A percentile compares a stretch with the other conserved stretches of the same genome.
phyloP scores from a whole-genome alignment of 2,888 invertebrate genomes.

The Pseudococcus jackbeardsleyi region DNA sequence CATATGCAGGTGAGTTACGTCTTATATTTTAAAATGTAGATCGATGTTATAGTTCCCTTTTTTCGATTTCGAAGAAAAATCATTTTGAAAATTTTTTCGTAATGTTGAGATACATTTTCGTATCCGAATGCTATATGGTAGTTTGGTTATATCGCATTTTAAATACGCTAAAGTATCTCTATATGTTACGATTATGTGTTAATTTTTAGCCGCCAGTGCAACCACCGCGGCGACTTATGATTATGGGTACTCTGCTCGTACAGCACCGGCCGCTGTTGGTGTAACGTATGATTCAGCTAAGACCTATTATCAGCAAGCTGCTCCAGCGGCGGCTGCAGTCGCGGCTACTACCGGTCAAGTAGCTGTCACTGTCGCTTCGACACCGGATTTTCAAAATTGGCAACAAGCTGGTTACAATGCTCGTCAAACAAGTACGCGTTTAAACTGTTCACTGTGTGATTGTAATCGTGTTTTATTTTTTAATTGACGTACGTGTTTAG shows the following conservation, averaged over 20 bases:
- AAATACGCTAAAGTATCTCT: neutral
- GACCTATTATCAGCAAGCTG: conserved; percentile 87
- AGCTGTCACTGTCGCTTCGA: conserved; percentile 79
- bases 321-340: conserved; percentile 73
- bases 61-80: neutral
- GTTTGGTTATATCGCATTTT: neutral
- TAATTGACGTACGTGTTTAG: conserved; percentile 66
- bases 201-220: conserved; percentile 68
- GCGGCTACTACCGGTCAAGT: conserved; percentile 78
- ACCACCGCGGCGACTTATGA: conserved; percentile 77
- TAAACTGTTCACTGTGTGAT: neutral
- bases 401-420: conserved; percentile 58
- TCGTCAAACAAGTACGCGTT: conserved; percentile 60
- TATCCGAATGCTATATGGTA: neutral
- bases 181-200: neutral
- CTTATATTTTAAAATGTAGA: neutral
- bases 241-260: conserved; percentile 75
- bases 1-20: conserved; percentile 72
- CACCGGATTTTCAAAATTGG: conserved; percentile 65
- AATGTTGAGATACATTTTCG: neutral
- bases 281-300: conserved; percentile 82
- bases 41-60: neutral
- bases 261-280: conserved; percentile 74
- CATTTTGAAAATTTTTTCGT: neutral
- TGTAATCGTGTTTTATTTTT: conserved; percentile 10